Percentiles rank a stretch among this genome's conserved stretches.
These are phyloP conservation scores for Brachyhypopomus gauderio DNA, from an alignment of 2,113 vertebrate genomes.

Conservation along the genomic window DNA sequence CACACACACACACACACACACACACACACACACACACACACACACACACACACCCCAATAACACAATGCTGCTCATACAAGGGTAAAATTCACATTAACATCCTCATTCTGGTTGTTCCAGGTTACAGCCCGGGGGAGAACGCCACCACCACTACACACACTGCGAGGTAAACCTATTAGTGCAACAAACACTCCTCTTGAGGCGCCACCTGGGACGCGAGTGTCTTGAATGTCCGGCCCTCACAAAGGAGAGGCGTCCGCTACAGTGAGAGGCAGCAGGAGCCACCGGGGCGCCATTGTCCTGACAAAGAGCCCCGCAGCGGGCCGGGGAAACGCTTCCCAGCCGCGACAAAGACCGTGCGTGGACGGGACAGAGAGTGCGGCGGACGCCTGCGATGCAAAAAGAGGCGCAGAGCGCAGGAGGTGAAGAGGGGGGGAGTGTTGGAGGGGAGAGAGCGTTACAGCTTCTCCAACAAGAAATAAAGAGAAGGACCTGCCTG, in stretches of 20 bases:
- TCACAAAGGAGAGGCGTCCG: constrained; percentile 69
- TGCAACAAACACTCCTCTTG: constrained; percentile 68
- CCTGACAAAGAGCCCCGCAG: constrained; percentile 59
- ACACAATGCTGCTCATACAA: constrained; percentile 24
- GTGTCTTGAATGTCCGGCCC: constrained; percentile 66
- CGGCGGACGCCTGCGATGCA: constrained; percentile 18
- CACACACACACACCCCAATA: constrained; percentile 11
- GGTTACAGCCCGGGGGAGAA: constrained; percentile 54
- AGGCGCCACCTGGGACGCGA: constrained; percentile 55
- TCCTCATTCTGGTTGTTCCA: constrained; percentile 51
- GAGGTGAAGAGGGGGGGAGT: neutral
- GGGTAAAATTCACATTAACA: constrained; percentile 55
- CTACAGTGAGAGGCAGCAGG: constrained; percentile 63
- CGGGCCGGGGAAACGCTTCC: constrained; percentile 56
- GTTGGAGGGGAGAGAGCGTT: neutral
- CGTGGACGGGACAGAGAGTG: constrained; percentile 45
- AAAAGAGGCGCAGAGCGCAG: constrained; percentile 43
- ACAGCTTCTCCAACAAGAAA: neutral
- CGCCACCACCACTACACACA: constrained; percentile 19
- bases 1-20: neutral
- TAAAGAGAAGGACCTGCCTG: neutral
- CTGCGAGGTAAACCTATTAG: constrained; percentile 74
- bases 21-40: neutral
- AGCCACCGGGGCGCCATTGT: constrained; percentile 68
- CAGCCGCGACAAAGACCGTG: constrained; percentile 71